Base-by-base conservation (phyloP, 1,140 invertebrate genomes). In the Megalopta genalis region DNA sequence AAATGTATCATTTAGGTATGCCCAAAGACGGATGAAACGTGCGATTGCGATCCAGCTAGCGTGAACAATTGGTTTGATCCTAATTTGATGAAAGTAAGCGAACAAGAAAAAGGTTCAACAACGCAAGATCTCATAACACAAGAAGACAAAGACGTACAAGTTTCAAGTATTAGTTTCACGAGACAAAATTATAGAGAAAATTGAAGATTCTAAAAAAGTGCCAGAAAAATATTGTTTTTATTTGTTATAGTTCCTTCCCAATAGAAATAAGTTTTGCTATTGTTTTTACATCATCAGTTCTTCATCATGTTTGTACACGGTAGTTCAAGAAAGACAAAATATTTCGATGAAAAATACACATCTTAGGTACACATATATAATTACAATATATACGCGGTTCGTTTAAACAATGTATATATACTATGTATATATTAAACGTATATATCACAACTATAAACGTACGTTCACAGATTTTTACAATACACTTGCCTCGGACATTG, bases 331-430 rank as follows among this genome's bases (percentile, higher is more conserved):
- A 86, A 84, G 73, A 88, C 87, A 89, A 89, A 89, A 87, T 90
- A 89, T 90, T 85, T 86, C 77, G 82, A 90, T 84, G 80, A 91
- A 91, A 92, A 91, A 90, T 91, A 92, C 90, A 90, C 83, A 57
- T 84, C 72, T 66, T 79, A 83, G 81, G 86, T 89, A 79, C 74
- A 88, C 80, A 83, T 52, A 77, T 59, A 81, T 83, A 83, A 42
- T 69, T 72, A 68, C 57, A 69, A 54, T 62, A 67, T 57, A 37
- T 52, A n/a, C 37, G 49, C 32, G n/a, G 64, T 66, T 42, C 49
- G 5, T 75, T 62, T 27, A 49, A 25, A 52, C 9, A 39, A 49
- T 80, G 60, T 65, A 52, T 80, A 67, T 65, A 52, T 59, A 64
- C 2, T 52, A 32, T 63, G 21, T 25, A 69, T 42, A 60, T 52